phyloP scores from a whole-genome alignment of 2,797 vertebrate genomes.

The Adelosebastes latens region DNA sequence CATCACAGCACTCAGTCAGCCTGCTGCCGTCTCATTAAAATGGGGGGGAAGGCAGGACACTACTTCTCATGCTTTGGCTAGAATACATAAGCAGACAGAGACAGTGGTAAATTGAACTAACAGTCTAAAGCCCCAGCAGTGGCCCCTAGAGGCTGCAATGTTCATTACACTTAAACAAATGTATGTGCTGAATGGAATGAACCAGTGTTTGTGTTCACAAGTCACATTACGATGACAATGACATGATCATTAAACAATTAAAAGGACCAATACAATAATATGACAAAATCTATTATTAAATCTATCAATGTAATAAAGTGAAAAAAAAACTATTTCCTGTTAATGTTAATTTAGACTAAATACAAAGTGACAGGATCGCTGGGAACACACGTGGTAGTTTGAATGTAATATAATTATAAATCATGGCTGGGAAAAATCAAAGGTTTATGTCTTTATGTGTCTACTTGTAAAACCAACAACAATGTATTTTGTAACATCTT shows the following conservation, averaged over 20 bases:
- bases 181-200: neutral
- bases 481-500: neutral
- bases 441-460: neutral
- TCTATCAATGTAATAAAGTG: neutral
- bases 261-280: neutral
- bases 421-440: neutral
- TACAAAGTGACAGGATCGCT: neutral
- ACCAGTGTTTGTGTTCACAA: neutral
- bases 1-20: neutral
- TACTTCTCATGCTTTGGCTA: neutral
- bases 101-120: neutral
- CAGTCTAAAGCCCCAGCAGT: neutral
- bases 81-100: neutral
- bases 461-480: neutral
- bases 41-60: neutral
- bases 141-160: neutral
- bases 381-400: neutral
- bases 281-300: neutral
- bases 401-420: neutral
- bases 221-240: neutral
- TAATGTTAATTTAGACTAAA: neutral
- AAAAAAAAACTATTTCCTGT: neutral
- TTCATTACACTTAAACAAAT: neutral
- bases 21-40: neutral
- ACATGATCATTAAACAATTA: neutral